Base-by-base conservation (phyloP, 2,888 invertebrate species). In the Caenorhabditis uteleia region DNA sequence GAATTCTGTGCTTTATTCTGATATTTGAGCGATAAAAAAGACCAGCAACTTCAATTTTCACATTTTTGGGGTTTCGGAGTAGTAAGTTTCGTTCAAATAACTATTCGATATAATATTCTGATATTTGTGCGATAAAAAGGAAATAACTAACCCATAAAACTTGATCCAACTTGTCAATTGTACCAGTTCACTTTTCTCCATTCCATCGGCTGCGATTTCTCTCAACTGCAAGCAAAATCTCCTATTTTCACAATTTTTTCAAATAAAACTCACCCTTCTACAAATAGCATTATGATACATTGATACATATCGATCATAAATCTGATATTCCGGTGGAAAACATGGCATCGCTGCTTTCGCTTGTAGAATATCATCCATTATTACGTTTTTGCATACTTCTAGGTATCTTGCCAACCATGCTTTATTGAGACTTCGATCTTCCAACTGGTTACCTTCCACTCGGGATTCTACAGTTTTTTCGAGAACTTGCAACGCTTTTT, bases 151-250 rank as follows among this genome's bases (percentile, higher is more conserved):
- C 54, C 49, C 83, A 84, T 98, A 98, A 0, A 91, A 91, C 83
- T 93, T 92, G 70, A 93, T 88, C 97, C 97, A 98, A 0, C 91
- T 90, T 8, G 98, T 86, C 50, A 98, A 85, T 0, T 95, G 92
- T 0, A 97, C 94, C 84, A 93, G 92, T 84, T 98, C 98, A 84
- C 95, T 95, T 36, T 95, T 95, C 86, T 95, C 91, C 50, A 97
- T 85, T 0, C 92, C 92, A 76, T 88, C 90, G 33, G 89, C 88
- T n/a, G 93, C 91, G 42, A 93, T 88, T 79, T 93, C 93, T 85
- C 92, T 89, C 16, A 95, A 85, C 91, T 87, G 78, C 44, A 78
- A 47, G 3, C 23, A 42, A 42, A 36, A 36, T 10, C n/a, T 16
- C 5, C 6, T 29, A 12, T 29, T 29, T 29, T 12, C 12, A 29